These are phyloP conservation scores for Eudemis profundana DNA, from an alignment of 2,888 invertebrate genomes.

Conservation along the genomic window DNA sequence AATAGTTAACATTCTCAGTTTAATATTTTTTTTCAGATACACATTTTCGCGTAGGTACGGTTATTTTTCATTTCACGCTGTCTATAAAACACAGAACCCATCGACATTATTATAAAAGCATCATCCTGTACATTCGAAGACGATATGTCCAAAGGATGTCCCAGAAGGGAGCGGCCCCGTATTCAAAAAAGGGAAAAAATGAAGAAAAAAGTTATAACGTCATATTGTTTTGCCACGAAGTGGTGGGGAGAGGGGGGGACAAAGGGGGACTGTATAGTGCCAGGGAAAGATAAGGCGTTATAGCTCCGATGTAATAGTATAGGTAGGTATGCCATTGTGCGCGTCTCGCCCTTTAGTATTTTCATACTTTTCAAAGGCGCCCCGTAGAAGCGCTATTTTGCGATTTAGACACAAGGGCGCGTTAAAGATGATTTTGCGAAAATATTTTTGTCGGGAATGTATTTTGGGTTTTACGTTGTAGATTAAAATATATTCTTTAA, in stretches of 20 bases:
- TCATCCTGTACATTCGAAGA: constrained; percentile 66
- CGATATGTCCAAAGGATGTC: constrained; percentile 73
- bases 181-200: constrained; percentile 82
- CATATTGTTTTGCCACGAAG: constrained; percentile 84
- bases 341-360: constrained; percentile 66
- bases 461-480: constrained; percentile 6
- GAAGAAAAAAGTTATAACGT: constrained; percentile 84
- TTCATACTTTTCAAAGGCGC: constrained; percentile 70
- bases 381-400: constrained; percentile 56
- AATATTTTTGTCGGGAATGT: constrained; percentile 28
- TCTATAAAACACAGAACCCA: constrained; percentile 32
- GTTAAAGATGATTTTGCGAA: constrained; percentile 37
- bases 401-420: constrained; percentile 38
- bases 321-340: constrained; percentile 64
- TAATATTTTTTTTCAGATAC: not conserved
- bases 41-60: not conserved
- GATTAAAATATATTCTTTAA: not conserved
- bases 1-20: no score
- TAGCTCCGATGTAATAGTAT: constrained; percentile 65
- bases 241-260: constrained; percentile 60
- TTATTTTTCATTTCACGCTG: not conserved
- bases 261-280: constrained; percentile 75
- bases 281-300: constrained; percentile 78
- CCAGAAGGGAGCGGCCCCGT: constrained; percentile 71
- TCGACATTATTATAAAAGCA: constrained; percentile 53